A percentile compares a stretch with the other conserved stretches of the same genome.
These are phyloP conservation scores for Ficedula albicollis DNA, from an alignment of 2,797 vertebrate species.

Conservation along the genomic window DNA sequence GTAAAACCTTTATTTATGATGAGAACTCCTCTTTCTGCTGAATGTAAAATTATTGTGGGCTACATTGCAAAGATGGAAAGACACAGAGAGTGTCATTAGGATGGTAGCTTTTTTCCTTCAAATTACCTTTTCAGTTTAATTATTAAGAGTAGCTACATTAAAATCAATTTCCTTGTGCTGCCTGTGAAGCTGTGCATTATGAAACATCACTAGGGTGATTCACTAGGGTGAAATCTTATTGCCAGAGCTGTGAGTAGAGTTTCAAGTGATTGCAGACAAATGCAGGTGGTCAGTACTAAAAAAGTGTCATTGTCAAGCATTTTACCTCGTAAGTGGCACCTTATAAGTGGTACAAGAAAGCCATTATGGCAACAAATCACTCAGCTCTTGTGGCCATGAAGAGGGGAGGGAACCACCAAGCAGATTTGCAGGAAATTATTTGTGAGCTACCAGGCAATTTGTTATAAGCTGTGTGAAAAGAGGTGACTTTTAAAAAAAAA, in stretches of 20 bases:
- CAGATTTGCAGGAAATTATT: constrained; percentile 5
- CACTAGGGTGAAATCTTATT: neutral
- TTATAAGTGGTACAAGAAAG: constrained; percentile 1
- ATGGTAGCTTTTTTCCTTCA: neutral
- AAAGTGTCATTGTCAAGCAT: neutral
- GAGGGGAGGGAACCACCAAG: neutral
- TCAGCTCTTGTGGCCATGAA: neutral
- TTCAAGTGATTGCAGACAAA: constrained; percentile 11
- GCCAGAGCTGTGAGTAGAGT: neutral
- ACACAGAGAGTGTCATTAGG: neutral
- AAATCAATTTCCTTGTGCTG: neutral
- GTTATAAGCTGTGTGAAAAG: neutral
- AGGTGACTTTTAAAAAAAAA: neutral
- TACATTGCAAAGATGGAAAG: neutral
- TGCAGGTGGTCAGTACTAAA: neutral
- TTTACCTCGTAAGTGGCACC: neutral
- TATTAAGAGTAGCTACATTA: neutral
- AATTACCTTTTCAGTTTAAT: neutral
- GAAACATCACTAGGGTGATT: neutral
- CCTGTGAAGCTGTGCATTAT: neutral
- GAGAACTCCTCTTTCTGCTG: neutral
- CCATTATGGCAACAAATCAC: neutral
- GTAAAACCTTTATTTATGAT: neutral
- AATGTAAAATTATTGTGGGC: neutral
- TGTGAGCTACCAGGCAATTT: neutral